Percentiles rank a stretch among this genome's conserved stretches.
Evolutionary conservation across 2,888 invertebrate genomes (phyloP).

Genomic region (Andrena praecox): DNA sequence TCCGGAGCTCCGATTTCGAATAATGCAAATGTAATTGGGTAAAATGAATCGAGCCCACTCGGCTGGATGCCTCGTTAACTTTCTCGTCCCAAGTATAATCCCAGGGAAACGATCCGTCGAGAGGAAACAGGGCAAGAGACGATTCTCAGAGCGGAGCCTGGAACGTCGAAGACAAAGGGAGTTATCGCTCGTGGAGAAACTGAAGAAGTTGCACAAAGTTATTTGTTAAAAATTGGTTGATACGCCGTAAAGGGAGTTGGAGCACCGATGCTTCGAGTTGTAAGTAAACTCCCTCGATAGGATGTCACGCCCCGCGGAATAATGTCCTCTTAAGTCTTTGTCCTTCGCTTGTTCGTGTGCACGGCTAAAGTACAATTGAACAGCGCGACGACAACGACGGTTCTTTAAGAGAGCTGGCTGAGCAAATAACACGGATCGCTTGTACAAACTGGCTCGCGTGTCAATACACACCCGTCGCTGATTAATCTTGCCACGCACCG

Average conservation of each 20-base stretch:
- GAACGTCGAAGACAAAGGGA: not conserved
- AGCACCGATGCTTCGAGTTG: constrained; percentile 1
- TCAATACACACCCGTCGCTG: constrained; percentile 23
- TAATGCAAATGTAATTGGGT: constrained; percentile 20
- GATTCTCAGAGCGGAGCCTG: not conserved
- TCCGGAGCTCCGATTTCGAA: constrained; percentile 19
- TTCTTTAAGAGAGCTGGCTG: constrained; percentile 34
- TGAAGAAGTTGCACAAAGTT: not conserved
- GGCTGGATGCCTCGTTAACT: not conserved
- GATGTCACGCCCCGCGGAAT: constrained; percentile 41
- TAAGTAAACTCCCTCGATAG: constrained; percentile 37
- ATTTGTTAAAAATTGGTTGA: constrained; percentile 23
- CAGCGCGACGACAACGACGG: constrained; percentile 24
- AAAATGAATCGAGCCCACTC: constrained; percentile 12
- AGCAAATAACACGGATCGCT: constrained; percentile 42
- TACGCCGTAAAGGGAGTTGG: constrained; percentile 10
- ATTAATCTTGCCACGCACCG: constrained; percentile 19
- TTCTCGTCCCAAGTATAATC: not conserved
- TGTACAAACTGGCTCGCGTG: constrained; percentile 28
- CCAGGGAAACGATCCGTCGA: not conserved
- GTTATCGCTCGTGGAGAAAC: not conserved
- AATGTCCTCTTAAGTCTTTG: constrained; percentile 47
- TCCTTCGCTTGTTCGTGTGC: constrained; percentile 42
- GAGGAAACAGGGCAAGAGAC: not conserved
- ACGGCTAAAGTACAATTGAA: constrained; percentile 40